Evolutionary conservation across 2,888 invertebrate species (phyloP).

Genomic region (Strigamia transsilvanica): DNA sequence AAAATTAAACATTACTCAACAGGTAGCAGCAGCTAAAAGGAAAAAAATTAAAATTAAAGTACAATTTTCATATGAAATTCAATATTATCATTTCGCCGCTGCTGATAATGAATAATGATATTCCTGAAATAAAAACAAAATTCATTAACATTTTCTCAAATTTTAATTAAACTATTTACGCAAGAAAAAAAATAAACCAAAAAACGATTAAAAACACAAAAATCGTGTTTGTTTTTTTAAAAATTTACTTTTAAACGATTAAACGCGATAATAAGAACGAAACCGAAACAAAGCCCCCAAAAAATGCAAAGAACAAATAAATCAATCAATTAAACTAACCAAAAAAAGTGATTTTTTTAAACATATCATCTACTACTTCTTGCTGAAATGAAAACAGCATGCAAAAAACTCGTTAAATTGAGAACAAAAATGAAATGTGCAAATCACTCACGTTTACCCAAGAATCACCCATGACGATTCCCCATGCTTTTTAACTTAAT

Average conservation of each 20-base stretch:
- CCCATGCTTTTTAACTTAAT: constrained; percentile 44
- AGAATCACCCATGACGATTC: constrained; percentile 50
- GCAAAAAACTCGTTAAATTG: neutral
- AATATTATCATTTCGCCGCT: neutral
- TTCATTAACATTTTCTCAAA: too few species aligned
- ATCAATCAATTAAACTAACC: too few species aligned
- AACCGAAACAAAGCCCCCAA: too few species aligned
- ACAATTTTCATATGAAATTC: neutral
- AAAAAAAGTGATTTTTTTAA: too few species aligned
- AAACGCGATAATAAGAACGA: too few species aligned
- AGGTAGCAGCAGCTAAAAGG: too few species aligned
- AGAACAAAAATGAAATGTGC: constrained; percentile 43
- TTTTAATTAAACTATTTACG: neutral
- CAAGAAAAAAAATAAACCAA: neutral
- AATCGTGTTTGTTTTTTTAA: neutral
- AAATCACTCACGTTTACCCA: neutral
- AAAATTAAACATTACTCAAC: too few species aligned
- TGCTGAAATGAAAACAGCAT: neutral
- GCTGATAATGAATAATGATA: neutral
- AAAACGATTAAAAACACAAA: too few species aligned
- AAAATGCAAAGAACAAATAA: too few species aligned
- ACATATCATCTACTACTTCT: too few species aligned
- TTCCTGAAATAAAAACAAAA: neutral
- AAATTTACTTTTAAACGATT: too few species aligned
- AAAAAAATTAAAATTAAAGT: neutral